Conservation (phyloP, 2,888 invertebrate species). For the Augiades crinisus region DNA sequence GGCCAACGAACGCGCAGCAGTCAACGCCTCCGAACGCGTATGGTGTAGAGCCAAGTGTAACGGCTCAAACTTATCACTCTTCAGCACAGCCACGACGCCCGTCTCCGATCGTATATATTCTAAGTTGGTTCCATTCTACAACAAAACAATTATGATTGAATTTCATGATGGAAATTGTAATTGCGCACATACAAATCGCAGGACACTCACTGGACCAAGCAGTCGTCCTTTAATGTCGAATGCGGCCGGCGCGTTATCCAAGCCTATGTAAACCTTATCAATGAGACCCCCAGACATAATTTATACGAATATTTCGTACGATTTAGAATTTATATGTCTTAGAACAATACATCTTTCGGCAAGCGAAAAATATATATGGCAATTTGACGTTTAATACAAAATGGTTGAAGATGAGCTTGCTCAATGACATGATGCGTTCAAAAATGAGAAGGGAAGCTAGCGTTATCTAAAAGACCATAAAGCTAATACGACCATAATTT, state of each 20-base stretch:
- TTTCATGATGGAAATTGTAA: too few species aligned
- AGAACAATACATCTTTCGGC: conserved; percentile 54
- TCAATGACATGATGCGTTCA: background rate
- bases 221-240: conserved; percentile 89
- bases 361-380: background rate
- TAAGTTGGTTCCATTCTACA: conserved; percentile 85
- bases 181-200: background rate
- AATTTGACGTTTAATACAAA: conserved; percentile 10
- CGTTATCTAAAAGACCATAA: too few species aligned
- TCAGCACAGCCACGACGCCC: conserved; percentile 87
- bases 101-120: conserved; percentile 90
- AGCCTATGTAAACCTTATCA: conserved; percentile 89
- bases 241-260: conserved; percentile 88
- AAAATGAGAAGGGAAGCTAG: background rate
- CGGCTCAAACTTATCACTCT: conserved; percentile 86
- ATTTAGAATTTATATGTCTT: conserved; percentile 41
- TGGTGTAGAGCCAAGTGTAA: conserved; percentile 89
- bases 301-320: conserved; percentile 35
- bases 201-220: conserved; percentile 80
- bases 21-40: conserved; percentile 84
- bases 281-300: conserved; percentile 73
- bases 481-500: too few species aligned
- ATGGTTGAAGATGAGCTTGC: background rate
- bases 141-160: conserved; percentile 34
- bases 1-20: conserved; percentile 86